Evolutionary conservation across 2,113 vertebrate species (phyloP).

Genomic region (Indri indri): DNA sequence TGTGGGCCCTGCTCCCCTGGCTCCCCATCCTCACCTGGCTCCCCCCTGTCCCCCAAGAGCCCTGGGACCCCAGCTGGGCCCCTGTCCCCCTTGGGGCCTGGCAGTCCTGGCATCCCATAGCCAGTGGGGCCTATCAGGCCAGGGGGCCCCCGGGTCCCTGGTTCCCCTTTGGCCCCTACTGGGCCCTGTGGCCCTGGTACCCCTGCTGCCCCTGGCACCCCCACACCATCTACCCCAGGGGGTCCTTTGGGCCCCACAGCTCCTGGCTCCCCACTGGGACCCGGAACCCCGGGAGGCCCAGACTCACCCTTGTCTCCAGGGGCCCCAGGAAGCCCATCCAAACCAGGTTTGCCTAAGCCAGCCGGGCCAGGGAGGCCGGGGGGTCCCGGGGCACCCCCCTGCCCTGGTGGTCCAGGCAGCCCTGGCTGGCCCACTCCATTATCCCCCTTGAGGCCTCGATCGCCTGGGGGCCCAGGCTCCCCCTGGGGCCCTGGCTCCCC

Average conservation of each 20-base stretch:
- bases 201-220: constrained; percentile 90
- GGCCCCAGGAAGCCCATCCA: constrained; percentile 90
- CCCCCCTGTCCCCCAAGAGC: constrained; percentile 91
- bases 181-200: constrained; percentile 90
- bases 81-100: constrained; percentile 93
- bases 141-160: constrained; percentile 89
- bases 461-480: constrained; percentile 73
- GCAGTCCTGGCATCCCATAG: constrained; percentile 94
- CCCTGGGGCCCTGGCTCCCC: constrained; percentile 76
- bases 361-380: constrained; percentile 84
- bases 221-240: constrained; percentile 90
- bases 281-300: constrained; percentile 88
- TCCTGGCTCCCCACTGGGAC: constrained; percentile 88
- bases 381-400: constrained; percentile 88
- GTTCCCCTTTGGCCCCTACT: constrained; percentile 92
- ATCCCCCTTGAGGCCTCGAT: constrained; percentile 91
- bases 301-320: constrained; percentile 91
- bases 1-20: constrained; percentile 89
- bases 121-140: constrained; percentile 92
- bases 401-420: constrained; percentile 88
- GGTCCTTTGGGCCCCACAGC: constrained; percentile 89
- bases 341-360: constrained; percentile 92
- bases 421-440: constrained; percentile 95
- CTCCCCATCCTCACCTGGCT: constrained; percentile 89
- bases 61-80: constrained; percentile 92